These are phyloP conservation scores for Polyodon spathula DNA, from an alignment of 2,113 vertebrate species.

Conservation along the genomic window DNA sequence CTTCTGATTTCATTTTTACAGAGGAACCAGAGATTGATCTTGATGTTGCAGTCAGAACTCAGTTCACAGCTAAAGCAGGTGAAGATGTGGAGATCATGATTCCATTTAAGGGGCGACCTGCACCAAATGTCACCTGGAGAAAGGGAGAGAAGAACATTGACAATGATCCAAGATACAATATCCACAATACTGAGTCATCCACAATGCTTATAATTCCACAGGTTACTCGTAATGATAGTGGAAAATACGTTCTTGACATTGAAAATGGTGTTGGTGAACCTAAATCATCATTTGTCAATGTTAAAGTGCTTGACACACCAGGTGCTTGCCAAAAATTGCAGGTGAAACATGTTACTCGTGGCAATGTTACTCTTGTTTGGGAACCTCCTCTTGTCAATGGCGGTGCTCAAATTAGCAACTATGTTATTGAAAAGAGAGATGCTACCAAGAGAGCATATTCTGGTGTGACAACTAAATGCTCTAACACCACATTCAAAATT, in stretches of 20 bases:
- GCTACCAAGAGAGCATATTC: constrained; percentile 87
- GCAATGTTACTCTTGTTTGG: constrained; percentile 82
- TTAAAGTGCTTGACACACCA: constrained; percentile 89
- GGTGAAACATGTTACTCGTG: constrained; percentile 80
- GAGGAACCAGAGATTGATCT: constrained; percentile 86
- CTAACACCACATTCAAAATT: constrained; percentile 71
- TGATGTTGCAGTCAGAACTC: constrained; percentile 85
- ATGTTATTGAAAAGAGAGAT: constrained; percentile 87
- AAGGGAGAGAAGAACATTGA: constrained; percentile 81
- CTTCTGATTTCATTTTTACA: constrained; percentile 51
- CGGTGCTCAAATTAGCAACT: constrained; percentile 85
- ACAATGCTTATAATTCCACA: constrained; percentile 77
- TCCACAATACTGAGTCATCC: constrained; percentile 82
- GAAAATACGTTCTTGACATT: constrained; percentile 83
- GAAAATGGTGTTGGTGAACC: constrained; percentile 86
- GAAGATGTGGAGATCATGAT: constrained; percentile 86
- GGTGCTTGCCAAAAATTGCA: constrained; percentile 82
- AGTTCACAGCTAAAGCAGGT: constrained; percentile 82
- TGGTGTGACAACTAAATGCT: constrained; percentile 77
- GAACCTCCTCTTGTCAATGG: constrained; percentile 84
- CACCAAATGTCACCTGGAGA: constrained; percentile 81
- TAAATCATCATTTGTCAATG: constrained; percentile 73
- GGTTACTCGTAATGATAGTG: constrained; percentile 81
- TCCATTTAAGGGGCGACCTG: constrained; percentile 87
- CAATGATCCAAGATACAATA: constrained; percentile 68